Evolutionary conservation across 2,113 vertebrate species (phyloP), one percentile per base, ranked within the genome.

Genomic region (Hyla sarda): DNA sequence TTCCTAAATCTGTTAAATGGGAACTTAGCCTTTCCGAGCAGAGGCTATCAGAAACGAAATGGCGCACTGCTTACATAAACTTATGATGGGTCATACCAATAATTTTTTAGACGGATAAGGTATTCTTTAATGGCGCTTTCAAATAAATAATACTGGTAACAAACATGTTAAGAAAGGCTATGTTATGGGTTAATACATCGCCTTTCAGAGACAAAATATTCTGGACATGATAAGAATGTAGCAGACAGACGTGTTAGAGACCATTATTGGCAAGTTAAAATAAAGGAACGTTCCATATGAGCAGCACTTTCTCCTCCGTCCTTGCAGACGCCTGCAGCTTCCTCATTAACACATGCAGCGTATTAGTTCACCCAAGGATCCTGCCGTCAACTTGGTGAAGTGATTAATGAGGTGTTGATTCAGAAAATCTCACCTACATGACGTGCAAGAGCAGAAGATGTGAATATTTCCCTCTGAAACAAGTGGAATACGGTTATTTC

Each of bases 351-450:
- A 80, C 76, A 80, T 60, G 21, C 34, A 34, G 48, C 28, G 9
- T 62, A 65, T 28, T 78, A 65, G 45, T 67, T 65, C 41, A 77
- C 8, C 52, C 37, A 3, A 58, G 75, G 78, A 45, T 79, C 50
- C 30, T 80, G 71, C 28, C 34, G 19, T 37, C 25, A 4, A 45
- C 25, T 73, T 56, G 4, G 23, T 45, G 56, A 47, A 37, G 56
- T 78, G 74, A 79, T 85, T 79, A 79, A 85, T 85, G 58, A 79
- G 47, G 84, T 69, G 58, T 85, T 69, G 62, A 65, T 69, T 54
- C 75, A 28, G 60, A 56, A 79, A 52, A 45, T 48, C 60, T 84
- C 65, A 56, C 81, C 81, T 80, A 81, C n/a, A 60, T 45, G 54
- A 34, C 77, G 60, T 60, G 77, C 47, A 52, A 25, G 21, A 34